A percentile compares a stretch with the other conserved stretches of the same genome.
Conservation (phyloP, 2,797 vertebrate species). For the Acanthopagrus latus region DNA sequence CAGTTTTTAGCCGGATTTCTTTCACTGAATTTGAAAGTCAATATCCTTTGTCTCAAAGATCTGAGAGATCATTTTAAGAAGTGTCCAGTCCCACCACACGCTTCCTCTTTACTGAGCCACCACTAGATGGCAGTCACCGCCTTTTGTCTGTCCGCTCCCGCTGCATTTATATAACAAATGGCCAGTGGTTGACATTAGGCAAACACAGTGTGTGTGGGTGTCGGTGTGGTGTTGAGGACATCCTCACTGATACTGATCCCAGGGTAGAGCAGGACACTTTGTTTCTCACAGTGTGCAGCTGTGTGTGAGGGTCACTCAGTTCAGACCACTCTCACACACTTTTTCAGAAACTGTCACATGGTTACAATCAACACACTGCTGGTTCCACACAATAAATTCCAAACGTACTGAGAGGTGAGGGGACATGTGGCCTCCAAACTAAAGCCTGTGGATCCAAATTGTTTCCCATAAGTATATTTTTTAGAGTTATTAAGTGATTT, state of each 20-base stretch:
- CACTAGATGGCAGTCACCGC: conserved; percentile 67
- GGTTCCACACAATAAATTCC: neutral
- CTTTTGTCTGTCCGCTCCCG: neutral
- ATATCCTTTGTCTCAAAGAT: neutral
- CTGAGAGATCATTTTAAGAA: neutral
- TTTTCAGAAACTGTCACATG: conserved; percentile 15
- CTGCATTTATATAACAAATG: neutral
- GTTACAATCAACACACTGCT: neutral
- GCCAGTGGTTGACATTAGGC: neutral
- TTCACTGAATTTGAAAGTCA: neutral
- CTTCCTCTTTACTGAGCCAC: neutral
- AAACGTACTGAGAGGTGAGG: neutral
- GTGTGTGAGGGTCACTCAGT: conserved; percentile 41
- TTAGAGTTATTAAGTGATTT: neutral
- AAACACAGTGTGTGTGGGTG: conserved; percentile 3
- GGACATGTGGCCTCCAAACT: neutral
- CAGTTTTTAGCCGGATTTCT: neutral
- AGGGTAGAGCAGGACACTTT: conserved; percentile 32
- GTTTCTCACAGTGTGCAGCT: conserved; percentile 47
- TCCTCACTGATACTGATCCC: conserved; percentile 41
- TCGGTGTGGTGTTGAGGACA: conserved; percentile 20
- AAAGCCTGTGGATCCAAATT: neutral
- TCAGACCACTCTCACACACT: conserved; percentile 25
- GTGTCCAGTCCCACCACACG: neutral
- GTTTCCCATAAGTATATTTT: too few relatives aligned